phyloP scores from a whole-genome alignment of 2,113 vertebrate genomes.

The Neofelis nebulosa region DNA sequence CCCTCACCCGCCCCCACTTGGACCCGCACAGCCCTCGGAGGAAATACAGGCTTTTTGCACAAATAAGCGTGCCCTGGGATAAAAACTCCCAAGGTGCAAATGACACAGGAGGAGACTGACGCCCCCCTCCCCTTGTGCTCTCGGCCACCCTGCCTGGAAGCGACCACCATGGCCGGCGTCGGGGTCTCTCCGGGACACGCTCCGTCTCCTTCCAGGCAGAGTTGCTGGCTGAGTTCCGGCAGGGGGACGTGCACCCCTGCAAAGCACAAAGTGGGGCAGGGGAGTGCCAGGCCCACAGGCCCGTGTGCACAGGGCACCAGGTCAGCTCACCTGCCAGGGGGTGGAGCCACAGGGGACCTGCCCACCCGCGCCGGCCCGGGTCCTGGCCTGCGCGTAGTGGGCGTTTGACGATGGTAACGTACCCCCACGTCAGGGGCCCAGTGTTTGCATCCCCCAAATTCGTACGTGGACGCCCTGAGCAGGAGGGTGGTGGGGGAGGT shows the following conservation, averaged over 20 bases:
- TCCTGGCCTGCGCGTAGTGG: rapidly evolving
- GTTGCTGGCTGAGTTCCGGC: not conserved
- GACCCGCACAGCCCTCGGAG: not conserved
- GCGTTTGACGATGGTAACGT: not conserved
- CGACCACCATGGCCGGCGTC: rapidly evolving
- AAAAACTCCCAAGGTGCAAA: not conserved
- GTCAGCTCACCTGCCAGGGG: not conserved
- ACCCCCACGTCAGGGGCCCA: not conserved
- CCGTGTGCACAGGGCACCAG: not conserved
- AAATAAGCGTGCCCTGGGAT: rapidly evolving
- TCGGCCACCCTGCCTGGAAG: not conserved
- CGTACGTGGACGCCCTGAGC: not conserved
- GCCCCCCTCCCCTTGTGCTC: not conserved
- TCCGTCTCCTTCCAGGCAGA: rapidly evolving
- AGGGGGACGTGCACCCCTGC: not conserved
- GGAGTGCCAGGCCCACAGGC: not conserved
- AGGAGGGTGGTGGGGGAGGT: too few relatives aligned
- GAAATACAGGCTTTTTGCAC: not conserved
- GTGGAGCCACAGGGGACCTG: rapidly evolving
- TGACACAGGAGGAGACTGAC: rapidly evolving
- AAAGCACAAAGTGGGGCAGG: not conserved
- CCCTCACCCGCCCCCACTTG: not conserved
- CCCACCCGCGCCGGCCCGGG: not conserved
- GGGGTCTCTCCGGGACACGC: not conserved
- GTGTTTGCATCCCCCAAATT: not conserved